These are phyloP conservation scores for Euthynnus affinis DNA, from an alignment of 2,797 vertebrate species.

Conservation along the genomic window DNA sequence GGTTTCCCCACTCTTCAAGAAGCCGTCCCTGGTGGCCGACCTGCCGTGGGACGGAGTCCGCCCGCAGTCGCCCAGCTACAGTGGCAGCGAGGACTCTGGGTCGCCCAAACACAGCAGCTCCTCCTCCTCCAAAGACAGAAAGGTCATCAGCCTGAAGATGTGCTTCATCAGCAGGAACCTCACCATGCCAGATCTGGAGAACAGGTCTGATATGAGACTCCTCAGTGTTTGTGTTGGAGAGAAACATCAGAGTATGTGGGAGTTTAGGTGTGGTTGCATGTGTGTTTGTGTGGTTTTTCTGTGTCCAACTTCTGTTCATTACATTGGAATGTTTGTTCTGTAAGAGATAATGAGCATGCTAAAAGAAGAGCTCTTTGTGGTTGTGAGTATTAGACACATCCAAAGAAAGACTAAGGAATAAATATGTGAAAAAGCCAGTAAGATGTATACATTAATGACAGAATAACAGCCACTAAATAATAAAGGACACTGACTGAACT, in stretches of 20 bases:
- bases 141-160: conserved; percentile 97
- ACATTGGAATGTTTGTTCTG: conserved; percentile 51
- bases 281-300: conserved; percentile 6
- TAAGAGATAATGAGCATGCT: not conserved
- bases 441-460: not conserved
- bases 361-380: conserved; percentile 3
- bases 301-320: conserved; percentile 22
- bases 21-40: conserved; percentile 92
- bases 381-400: not conserved
- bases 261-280: conserved; percentile 35
- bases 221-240: not conserved
- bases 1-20: conserved; percentile 96
- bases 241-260: conserved; percentile 32
- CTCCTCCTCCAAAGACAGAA: conserved; percentile 88
- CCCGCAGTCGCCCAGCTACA: conserved; percentile 90
- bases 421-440: not conserved
- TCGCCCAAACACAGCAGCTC: conserved; percentile 89
- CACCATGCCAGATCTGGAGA: conserved; percentile 97
- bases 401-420: not conserved
- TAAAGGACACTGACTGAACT: not conserved
- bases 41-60: conserved; percentile 92
- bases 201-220: conserved; percentile 85
- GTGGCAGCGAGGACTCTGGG: conserved; percentile 91
- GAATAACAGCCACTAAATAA: not conserved
- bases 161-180: conserved; percentile 96